Evolutionary conservation across 2,797 vertebrate species (phyloP), one percentile per base, ranked within the genome.

Genomic region (Mus minutoides): DNA sequence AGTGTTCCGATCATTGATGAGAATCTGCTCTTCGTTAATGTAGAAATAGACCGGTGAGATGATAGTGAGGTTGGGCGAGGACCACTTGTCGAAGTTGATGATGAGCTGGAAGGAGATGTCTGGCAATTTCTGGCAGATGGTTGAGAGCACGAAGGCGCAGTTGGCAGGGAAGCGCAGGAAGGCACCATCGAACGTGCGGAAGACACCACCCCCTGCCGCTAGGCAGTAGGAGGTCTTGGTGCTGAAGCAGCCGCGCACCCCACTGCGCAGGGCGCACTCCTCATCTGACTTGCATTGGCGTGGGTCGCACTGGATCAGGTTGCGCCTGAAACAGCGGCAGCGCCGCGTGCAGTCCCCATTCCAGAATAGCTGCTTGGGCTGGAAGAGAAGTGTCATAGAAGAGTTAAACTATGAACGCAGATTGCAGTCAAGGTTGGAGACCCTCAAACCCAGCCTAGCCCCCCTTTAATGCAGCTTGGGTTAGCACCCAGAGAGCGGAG

Each of bases 331-430:
- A 97, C 99, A 99, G 98, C 99, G 99, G 98, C 99, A 99, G 31
- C 99, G 99, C 58, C 99, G 99, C 10, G 99, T 99, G 96, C 99
- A 99, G 98, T 99, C 99, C 0, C 98, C 98, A 19, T 99, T 99
- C 99, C 99, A 99, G 98, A 99, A 99, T 54, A 99, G 98, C 98
- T 99, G 99, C 96, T 99, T 99, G 97, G 99, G 99, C 99, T 99
- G 97, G n/a, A 97, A 97, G 80, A 94, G 37, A 77, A 31, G 9
- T 0, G 21, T 64, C 56, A 1, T 19, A 49, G 49, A 1, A 0
- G 3, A 11, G 1, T 94, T 56, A 71, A 58, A 43, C 37, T 19
- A 64, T 11, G 49, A 54, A 40, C 49, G 29, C 49, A 8, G 71
- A 22, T 67, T 4, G 19, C 1, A 26, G 46, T n/a, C 60, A 21